Evolutionary conservation across 2,888 invertebrate species (phyloP).

Genomic region (Syrphus vitripennis): DNA sequence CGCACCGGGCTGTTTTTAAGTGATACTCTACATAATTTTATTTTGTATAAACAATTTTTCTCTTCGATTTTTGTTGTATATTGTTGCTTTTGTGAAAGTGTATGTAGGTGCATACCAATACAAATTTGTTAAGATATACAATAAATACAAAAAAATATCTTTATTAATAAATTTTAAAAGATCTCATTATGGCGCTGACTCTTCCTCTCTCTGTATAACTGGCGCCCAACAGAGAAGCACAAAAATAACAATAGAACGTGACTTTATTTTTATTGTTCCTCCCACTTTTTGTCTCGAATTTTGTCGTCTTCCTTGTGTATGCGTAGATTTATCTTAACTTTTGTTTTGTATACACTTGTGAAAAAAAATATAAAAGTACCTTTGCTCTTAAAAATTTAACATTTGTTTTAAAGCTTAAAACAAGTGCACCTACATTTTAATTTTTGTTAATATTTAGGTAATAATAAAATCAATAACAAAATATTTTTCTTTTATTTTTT

Average conservation of each 20-base stretch:
- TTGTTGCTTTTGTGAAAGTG: background rate
- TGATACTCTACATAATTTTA: slow-evolving; percentile 15
- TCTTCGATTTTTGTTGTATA: background rate
- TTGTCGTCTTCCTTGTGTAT: slow-evolving; percentile 22
- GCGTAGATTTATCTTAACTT: background rate
- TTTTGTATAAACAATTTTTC: slow-evolving; percentile 16
- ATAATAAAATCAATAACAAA: slow-evolving; percentile 24
- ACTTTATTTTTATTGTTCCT: slow-evolving; percentile 57
- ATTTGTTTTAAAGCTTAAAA: slow-evolving; percentile 4
- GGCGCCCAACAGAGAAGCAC: slow-evolving; percentile 43
- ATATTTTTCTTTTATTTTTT: slow-evolving; percentile 30
- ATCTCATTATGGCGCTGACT: slow-evolving; percentile 5
- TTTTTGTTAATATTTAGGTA: background rate
- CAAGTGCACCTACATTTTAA: background rate
- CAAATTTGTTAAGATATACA: background rate
- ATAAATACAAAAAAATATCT: background rate
- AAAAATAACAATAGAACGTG: slow-evolving; percentile 25
- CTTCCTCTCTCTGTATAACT: background rate
- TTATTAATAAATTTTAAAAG: slow-evolving; percentile 42
- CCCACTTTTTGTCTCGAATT: slow-evolving; percentile 53
- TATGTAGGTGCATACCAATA: slow-evolving; percentile 2
- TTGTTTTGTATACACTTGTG: slow-evolving; percentile 47
- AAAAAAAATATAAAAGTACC: slow-evolving; percentile 42
- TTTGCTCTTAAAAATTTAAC: background rate
- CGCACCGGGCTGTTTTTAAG: slow-evolving; percentile 23